Percentiles rank a stretch among this genome's conserved stretches.
Conservation (phyloP, 2,797 vertebrate genomes). For the Aulostomus chinensis region DNA sequence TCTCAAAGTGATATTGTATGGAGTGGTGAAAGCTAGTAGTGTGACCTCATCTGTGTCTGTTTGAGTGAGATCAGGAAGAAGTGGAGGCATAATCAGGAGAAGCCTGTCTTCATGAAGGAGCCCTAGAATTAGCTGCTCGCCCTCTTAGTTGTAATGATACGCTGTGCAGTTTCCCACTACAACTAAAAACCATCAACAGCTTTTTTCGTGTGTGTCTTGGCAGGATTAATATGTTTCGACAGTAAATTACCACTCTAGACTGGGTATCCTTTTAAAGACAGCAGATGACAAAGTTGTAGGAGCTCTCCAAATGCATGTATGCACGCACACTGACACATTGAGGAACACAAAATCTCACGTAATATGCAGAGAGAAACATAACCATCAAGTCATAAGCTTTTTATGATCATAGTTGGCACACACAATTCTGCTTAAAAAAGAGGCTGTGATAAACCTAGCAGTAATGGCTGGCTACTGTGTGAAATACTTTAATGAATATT, state of each 20-base stretch:
- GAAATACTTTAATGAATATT: too few species aligned
- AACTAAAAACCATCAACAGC: conserved; percentile 47
- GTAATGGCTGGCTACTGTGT: too few species aligned
- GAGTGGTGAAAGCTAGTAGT: conserved; percentile 34
- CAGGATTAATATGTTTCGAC: conserved; percentile 30
- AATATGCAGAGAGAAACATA: neutral
- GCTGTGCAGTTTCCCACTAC: conserved; percentile 50
- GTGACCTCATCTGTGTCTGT: conserved; percentile 62
- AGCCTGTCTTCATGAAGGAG: conserved; percentile 66
- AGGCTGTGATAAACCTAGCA: too few species aligned
- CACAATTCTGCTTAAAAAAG: too few species aligned
- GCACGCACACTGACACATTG: too few species aligned
- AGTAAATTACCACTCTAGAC: conserved; percentile 38
- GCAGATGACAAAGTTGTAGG: conserved; percentile 35
- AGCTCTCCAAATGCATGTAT: neutral
- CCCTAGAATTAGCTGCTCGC: conserved; percentile 71
- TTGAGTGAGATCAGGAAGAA: conserved; percentile 60
- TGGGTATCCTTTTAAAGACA: conserved; percentile 33
- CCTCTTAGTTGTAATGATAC: conserved; percentile 73
- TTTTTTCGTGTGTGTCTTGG: conserved; percentile 32
- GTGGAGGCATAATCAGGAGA: conserved; percentile 70
- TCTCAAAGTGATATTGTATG: conserved; percentile 27
- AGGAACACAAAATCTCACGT: too few species aligned
- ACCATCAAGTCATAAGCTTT: neutral
- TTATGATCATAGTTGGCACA: too few species aligned